Evolutionary conservation across 2,113 vertebrate genomes (phyloP), one percentile per base, ranked within the genome.

Genomic region (Microtus oregoni): DNA sequence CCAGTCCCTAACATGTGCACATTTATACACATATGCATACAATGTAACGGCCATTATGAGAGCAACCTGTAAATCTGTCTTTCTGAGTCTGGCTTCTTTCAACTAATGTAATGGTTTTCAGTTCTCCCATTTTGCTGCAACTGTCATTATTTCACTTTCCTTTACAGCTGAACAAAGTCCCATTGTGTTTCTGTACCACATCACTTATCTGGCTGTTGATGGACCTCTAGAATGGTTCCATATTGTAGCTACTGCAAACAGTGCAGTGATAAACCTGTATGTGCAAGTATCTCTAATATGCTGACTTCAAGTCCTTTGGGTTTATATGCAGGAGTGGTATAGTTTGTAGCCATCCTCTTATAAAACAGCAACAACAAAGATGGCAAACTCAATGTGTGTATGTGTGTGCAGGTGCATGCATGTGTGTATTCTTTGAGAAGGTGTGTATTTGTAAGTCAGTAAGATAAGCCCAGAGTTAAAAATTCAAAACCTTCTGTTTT

Each of bases 291-390:
- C 44, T 35, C 65, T 50, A 24, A 7, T 38, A 72, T 72, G 65
- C 2, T 55, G 47, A 55, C 67, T 72, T 87, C 26, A n/a, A 70
- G 47, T 52, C 47, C 85, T 70, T 7, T 68, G 41, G 83, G 63
- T 68, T 24, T 50, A 70, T 32, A 47, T 13, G 30, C 41, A 87
- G 85, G 32, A 87, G 85, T 52, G 47, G 44, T n/a, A 87, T 1
- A 52, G 30, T 52, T 38, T 72, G 32, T n/a, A n/a, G 30, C 30
- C 13, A 78, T 55, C 30, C 72, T 88, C 81, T 90, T 94, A 86
- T 58, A 89, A 38, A 94, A 93, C 0, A 95, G 28, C 41, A 94
- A 94, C 24, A 52, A 89, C 38, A 70, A 83, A 97, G 78, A 86
- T 20, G 15, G 67, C 78, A 92, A 89, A 50, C n/a, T 92, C 35